Evolutionary conservation across 2,888 invertebrate species (phyloP).

Genomic region (Hoplodrina blanda): DNA sequence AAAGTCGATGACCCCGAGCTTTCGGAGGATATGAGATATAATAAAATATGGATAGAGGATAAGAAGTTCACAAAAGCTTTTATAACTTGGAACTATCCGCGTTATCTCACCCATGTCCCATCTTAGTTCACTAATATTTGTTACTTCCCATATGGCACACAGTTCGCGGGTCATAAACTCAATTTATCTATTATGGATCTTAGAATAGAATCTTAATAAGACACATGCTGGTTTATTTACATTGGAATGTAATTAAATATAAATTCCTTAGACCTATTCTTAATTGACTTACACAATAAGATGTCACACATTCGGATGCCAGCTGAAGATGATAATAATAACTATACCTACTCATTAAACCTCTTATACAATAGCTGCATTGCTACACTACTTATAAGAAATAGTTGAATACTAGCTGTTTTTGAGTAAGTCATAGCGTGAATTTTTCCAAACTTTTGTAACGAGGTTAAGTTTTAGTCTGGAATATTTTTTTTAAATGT

Average conservation of each 20-base stretch:
- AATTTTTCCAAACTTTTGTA: too few relatives aligned
- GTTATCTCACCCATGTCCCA: too few relatives aligned
- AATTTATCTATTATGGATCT: constrained; percentile 18
- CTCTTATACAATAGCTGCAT: too few relatives aligned
- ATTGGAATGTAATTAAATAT: not conserved
- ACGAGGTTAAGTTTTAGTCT: too few relatives aligned
- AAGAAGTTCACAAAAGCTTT: not conserved
- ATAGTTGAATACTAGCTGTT: too few relatives aligned
- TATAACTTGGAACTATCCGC: not conserved
- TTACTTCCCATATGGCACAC: not conserved
- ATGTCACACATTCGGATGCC: not conserved
- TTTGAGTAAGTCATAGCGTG: too few relatives aligned
- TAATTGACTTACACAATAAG: constrained; percentile 6
- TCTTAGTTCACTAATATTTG: not conserved
- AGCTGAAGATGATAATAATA: not conserved
- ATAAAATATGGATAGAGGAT: not conserved
- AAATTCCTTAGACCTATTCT: not conserved
- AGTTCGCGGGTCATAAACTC: constrained; percentile 16
- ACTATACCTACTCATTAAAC: not conserved
- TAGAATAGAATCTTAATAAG: constrained; percentile 1
- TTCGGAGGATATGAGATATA: too few relatives aligned
- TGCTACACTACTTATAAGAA: too few relatives aligned
- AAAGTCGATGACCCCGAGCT: too few relatives aligned
- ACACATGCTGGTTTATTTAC: constrained; percentile 18
- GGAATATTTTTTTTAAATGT: too few relatives aligned